A percentile compares a stretch with the other conserved stretches of the same genome.
Conservation (phyloP, 1,140 invertebrate species). For the Oryctes rhinoceros region DNA sequence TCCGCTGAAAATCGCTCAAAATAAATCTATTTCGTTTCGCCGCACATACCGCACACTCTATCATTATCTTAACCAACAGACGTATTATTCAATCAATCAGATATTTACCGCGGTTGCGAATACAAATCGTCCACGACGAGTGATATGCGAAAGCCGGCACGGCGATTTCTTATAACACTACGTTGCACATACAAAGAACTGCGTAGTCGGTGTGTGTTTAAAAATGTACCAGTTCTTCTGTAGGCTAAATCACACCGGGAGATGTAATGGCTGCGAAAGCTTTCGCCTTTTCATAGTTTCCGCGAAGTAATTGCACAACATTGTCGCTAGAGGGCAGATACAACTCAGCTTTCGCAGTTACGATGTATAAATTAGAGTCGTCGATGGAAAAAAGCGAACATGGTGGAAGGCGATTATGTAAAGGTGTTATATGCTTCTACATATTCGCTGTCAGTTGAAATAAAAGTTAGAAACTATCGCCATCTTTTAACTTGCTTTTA, state of each 20-base stretch:
- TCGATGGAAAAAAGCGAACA: background rate
- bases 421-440: background rate
- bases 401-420: background rate
- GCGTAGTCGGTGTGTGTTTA: background rate
- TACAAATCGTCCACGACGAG: background rate
- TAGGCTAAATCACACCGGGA: background rate
- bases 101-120: background rate
- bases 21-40: conserved; percentile 2
- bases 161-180: too few relatives aligned
- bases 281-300: background rate
- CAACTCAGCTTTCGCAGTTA: background rate
- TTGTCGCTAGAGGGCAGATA: conserved; percentile 2
- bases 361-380: background rate
- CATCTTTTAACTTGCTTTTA: too few relatives aligned
- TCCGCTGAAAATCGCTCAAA: background rate
- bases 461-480: background rate
- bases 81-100: conserved; percentile 24
- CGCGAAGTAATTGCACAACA: background rate
- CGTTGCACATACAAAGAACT: too few relatives aligned
- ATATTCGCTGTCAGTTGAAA: background rate
- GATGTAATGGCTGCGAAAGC: background rate
- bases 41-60: background rate
- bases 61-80: conserved; percentile 21
- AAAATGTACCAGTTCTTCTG: background rate
- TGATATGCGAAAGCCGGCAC: background rate